Base-by-base conservation (phyloP, 2,888 invertebrate species). In the Calliscelio sp. region DNA sequence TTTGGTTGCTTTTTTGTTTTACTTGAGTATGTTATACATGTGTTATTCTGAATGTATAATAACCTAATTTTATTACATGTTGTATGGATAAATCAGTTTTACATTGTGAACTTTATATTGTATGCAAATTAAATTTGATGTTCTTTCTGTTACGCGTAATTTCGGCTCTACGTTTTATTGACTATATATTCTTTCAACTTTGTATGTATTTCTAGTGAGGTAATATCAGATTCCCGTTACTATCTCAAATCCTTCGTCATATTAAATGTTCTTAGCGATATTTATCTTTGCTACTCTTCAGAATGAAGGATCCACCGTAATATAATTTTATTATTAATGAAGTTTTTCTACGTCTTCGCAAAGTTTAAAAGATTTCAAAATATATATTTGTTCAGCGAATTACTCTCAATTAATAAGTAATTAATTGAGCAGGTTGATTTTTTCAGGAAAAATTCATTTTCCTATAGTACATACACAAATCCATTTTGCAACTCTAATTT, bases 141-240 rank as follows among this genome's bases (percentile, higher is more conserved):
- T 53, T 74, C 81, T 68, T 59, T 68, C 68, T 53, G 70, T 63
- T 46, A 22, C 46, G 68, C 53, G 68, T 74, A 74, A 81, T 68
- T 81, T 74, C 51, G 49, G 20, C n/a, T 10, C 51, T 32, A 14
- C 32, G 41, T 32, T 66, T 68, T 70, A 78, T 78, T 61, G 61
- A 25, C 35, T 46, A 46, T 71, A 55, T 63, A 68, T 74, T 74
- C 65, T 74, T 73, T 68, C 68, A 11, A 68, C 51, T 71, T 44
- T 59, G 44, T 28, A 38, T 81, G 18, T 74, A 68, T 74, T 74
- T 68, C 61, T 2, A n/a, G 20, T 35, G 53, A 41, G 32, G 35
- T 35, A 74, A 71, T 81, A 81, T 66, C 68, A 74, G 57, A 80
- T 74, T 71, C 68, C 32, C 53, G 57, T 65, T 73, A 51, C 44